Evolutionary conservation across 2,888 invertebrate genomes (phyloP).

Genomic region (Ceriagrion tenellum): DNA sequence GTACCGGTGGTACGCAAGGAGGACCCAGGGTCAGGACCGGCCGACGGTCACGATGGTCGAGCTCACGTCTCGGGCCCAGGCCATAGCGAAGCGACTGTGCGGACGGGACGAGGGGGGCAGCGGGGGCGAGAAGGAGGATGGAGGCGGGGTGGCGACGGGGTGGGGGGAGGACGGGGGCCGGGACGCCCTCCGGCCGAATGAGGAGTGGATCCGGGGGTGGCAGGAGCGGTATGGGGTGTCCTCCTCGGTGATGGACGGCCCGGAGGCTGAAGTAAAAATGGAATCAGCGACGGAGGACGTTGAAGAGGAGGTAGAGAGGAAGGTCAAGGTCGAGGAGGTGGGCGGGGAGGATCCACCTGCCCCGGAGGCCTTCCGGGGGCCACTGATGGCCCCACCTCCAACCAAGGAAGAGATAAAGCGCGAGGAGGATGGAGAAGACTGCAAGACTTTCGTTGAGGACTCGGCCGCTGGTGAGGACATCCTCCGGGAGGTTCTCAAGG

Average conservation of each 20-base stretch:
- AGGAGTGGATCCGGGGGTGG: slow-evolving; percentile 71
- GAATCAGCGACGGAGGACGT: background rate
- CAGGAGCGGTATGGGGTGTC: slow-evolving; percentile 71
- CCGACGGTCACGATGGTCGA: slow-evolving; percentile 69
- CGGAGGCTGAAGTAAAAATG: background rate
- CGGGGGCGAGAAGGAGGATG: slow-evolving; percentile 62
- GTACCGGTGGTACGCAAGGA: slow-evolving; percentile 73
- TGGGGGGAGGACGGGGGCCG: slow-evolving; percentile 66
- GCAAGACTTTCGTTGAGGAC: background rate
- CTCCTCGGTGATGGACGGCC: slow-evolving; percentile 12
- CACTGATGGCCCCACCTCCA: slow-evolving; percentile 51
- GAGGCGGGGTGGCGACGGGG: slow-evolving; percentile 13
- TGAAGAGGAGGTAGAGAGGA: background rate
- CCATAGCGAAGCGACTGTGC: slow-evolving; percentile 38
- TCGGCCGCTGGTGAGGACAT: slow-evolving; percentile 21
- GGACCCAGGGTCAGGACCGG: slow-evolving; percentile 68
- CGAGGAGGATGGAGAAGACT: slow-evolving; percentile 7
- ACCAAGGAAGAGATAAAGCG: slow-evolving; percentile 63
- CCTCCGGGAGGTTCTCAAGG: slow-evolving; percentile 39
- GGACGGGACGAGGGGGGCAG: slow-evolving; percentile 36
- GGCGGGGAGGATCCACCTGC: background rate
- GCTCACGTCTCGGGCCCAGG: slow-evolving; percentile 38
- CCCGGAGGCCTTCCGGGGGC: background rate
- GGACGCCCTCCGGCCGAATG: slow-evolving; percentile 70
- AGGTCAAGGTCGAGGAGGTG: slow-evolving; percentile 28